These are phyloP conservation scores for Neodon shergylaensis DNA, from an alignment of 2,113 vertebrate genomes.

Conservation along the genomic window DNA sequence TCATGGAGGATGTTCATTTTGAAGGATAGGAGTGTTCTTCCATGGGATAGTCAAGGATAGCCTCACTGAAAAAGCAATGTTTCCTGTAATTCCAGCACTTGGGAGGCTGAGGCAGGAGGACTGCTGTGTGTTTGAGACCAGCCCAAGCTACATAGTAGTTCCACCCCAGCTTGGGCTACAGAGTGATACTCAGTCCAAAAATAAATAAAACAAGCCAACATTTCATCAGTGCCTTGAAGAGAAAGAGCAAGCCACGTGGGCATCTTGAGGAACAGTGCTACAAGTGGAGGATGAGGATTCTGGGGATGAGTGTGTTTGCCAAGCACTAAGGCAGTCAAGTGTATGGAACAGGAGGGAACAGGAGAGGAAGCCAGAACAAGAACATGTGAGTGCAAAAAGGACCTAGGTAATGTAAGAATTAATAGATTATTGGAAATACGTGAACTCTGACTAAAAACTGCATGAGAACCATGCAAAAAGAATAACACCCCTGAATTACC, in stretches of 20 bases:
- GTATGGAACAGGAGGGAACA: not conserved
- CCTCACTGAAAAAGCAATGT: constrained; percentile 21
- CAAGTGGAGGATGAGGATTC: not conserved
- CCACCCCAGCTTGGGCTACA: not conserved
- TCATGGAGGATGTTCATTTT: not conserved
- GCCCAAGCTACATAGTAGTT: not conserved
- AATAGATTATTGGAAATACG: not conserved
- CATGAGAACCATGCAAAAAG: not conserved
- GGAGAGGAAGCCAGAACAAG: constrained; percentile 26
- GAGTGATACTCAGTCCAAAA: not conserved
- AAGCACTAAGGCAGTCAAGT: not conserved
- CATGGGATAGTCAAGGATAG: not conserved
- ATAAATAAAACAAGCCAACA: not conserved
- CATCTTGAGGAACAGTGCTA: not conserved
- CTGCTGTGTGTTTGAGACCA: not conserved
- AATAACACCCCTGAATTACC: not conserved
- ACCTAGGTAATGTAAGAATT: constrained; percentile 1
- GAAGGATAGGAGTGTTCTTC: not conserved
- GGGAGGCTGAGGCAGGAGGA: not conserved
- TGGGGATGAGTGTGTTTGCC: constrained; percentile 33
- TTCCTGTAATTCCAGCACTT: not conserved
- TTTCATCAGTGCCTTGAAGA: constrained; percentile 24
- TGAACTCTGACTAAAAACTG: constrained; percentile 28
- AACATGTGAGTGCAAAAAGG: not conserved
- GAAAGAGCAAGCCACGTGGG: not conserved